These are phyloP conservation scores for Muntiacus muntjak DNA, from an alignment of 2,113 vertebrate species.

Conservation along the genomic window DNA sequence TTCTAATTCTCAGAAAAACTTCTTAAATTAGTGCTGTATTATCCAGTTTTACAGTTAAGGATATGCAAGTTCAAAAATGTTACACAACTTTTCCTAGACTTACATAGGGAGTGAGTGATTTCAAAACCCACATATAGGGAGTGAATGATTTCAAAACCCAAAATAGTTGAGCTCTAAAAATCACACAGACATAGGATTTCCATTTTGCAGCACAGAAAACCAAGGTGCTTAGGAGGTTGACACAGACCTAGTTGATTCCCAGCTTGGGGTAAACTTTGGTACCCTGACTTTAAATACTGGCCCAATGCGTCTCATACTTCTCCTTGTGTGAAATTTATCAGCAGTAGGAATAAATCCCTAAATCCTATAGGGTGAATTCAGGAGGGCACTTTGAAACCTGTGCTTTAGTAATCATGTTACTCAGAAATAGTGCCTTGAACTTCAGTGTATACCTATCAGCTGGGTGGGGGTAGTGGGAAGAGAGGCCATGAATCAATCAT, in stretches of 20 bases:
- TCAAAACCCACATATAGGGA: not conserved
- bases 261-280: not conserved
- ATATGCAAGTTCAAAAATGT: not conserved
- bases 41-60: not conserved
- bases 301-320: not conserved
- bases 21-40: not conserved
- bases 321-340: not conserved
- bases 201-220: not conserved
- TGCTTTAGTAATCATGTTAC: not conserved
- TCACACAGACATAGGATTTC: not conserved
- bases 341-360: not conserved
- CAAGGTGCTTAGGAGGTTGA: not conserved
- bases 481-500: rapidly evolving
- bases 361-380: not conserved
- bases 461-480: not conserved
- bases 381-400: not conserved
- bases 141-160: not conserved
- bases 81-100: not conserved
- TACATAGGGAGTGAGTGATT: not conserved
- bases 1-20: not conserved
- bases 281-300: not conserved
- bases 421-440: not conserved
- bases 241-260: not conserved
- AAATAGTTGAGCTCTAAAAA: not conserved
- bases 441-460: rapidly evolving